Conservation (phyloP, 2,113 vertebrate species). For the Cebus imitator region DNA sequence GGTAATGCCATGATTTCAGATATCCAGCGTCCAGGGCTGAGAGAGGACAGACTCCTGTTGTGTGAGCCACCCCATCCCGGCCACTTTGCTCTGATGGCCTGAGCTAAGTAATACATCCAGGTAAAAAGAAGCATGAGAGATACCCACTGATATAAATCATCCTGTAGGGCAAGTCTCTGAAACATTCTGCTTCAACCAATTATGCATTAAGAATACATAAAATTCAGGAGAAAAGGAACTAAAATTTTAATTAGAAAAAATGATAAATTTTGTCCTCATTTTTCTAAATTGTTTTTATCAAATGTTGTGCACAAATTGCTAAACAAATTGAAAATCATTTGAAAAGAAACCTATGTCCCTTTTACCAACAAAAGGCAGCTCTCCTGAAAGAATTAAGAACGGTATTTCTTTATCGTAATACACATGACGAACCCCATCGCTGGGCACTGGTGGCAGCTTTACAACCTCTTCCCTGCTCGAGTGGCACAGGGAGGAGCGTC, state of each 20-base stretch:
- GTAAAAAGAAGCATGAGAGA: not conserved
- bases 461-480: not conserved
- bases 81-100: fast-evolving
- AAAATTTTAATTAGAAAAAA: not conserved
- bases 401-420: not conserved
- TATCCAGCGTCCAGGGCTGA: not conserved
- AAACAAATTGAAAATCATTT: not conserved
- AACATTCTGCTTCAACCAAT: not conserved
- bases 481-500: fast-evolving
- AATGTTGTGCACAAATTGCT: not conserved
- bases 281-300: conserved; percentile 35
- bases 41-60: fast-evolving
- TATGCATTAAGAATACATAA: not conserved
- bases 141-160: too few relatives aligned
- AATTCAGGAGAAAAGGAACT: not conserved
- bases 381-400: not conserved
- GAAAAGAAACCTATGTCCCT: not conserved
- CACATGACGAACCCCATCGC: not conserved
- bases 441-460: not conserved
- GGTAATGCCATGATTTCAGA: fast-evolving
- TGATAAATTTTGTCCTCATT: not conserved
- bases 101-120: not conserved
- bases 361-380: not conserved
- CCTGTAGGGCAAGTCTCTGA: not conserved
- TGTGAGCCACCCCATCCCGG: too few relatives aligned